These are phyloP conservation scores for Glareola pratincola DNA, from an alignment of 2,113 vertebrate species.

Conservation along the genomic window DNA sequence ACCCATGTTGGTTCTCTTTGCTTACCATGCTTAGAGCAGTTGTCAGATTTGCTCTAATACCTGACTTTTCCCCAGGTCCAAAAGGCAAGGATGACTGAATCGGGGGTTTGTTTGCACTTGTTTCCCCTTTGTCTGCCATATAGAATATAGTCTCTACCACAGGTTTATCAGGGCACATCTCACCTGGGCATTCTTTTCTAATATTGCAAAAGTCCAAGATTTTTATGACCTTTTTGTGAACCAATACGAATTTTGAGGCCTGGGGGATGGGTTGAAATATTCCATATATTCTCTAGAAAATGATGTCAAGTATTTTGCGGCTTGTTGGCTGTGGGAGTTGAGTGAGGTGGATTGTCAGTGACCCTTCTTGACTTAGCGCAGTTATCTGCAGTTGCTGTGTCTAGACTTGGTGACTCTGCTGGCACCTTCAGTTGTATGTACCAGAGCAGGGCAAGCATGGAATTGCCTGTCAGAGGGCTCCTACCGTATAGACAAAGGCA, in stretches of 20 bases:
- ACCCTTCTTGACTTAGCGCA: not conserved
- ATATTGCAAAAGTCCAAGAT: not conserved
- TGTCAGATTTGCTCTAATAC: not conserved
- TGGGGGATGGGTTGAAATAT: not conserved
- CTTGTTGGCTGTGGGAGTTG: not conserved
- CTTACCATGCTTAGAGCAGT: not conserved
- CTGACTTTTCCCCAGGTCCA: not conserved
- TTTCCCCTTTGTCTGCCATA: not conserved
- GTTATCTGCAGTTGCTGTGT: not conserved
- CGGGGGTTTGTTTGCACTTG: not conserved
- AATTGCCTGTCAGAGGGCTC: too few relatives aligned
- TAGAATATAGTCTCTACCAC: not conserved
- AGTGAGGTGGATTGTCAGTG: not conserved
- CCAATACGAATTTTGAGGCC: not conserved
- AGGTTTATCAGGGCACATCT: not conserved
- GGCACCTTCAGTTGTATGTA: not conserved
- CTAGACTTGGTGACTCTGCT: not conserved
- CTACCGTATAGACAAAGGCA: not conserved
- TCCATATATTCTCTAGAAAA: not conserved
- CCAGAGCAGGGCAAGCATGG: not conserved
- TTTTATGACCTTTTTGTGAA: not conserved
- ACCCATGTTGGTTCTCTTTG: not conserved
- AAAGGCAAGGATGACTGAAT: not conserved
- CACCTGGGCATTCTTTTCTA: not conserved
- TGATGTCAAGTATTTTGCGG: not conserved